Base-by-base conservation (phyloP, 2,797 vertebrate species). In the Cyclura pinguis region DNA sequence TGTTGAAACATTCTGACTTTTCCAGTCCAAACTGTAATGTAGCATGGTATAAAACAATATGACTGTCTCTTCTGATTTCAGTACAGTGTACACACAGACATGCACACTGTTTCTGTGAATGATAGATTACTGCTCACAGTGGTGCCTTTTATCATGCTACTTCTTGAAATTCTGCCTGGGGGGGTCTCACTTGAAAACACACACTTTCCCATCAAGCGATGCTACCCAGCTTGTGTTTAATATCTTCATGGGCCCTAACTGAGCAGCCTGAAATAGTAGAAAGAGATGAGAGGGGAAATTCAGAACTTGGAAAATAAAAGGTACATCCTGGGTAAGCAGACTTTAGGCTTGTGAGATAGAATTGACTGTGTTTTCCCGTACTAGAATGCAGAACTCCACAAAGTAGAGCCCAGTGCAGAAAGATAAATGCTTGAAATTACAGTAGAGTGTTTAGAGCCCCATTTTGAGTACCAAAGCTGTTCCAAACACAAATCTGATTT, bases 1-100 rank as follows among this genome's bases (percentile, higher is more conserved):
- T 42, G 0, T 59, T 89, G 42, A 69, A 0, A 3, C 52, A 77
- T 80, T 93, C n/a, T 87, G 85, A 83, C 80, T 52, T 20, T n/a
- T 87, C 62, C 80, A 91, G 89, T 91, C 93, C 89, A 95, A 88
- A 20, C 22, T 84, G 22, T 57, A 86, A 50, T 16, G 82, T 81
- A 59, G 27, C 4, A 1, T n/a, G 59, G 74, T 84, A 0, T 0
- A 42, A 18, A 90, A 80, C 29, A 73, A 50, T 80, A 67, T 32
- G 86, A 84, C 0, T 0, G 69, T 22, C 42, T 81, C 83, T 92
- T 91, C 4, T 0, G 80, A 64, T 84, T 90, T 89, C 47, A 32
- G 1, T 62, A 47, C 27, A 95, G 42, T 93, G 5, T 80, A 73
- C 87, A 32, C 80, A 85, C 27, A 57, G 77, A 62, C 0, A 35